Evolutionary conservation across 1,140 invertebrate species (phyloP), one percentile per base, ranked within the genome.

Genomic region (Drosophila subobscura): DNA sequence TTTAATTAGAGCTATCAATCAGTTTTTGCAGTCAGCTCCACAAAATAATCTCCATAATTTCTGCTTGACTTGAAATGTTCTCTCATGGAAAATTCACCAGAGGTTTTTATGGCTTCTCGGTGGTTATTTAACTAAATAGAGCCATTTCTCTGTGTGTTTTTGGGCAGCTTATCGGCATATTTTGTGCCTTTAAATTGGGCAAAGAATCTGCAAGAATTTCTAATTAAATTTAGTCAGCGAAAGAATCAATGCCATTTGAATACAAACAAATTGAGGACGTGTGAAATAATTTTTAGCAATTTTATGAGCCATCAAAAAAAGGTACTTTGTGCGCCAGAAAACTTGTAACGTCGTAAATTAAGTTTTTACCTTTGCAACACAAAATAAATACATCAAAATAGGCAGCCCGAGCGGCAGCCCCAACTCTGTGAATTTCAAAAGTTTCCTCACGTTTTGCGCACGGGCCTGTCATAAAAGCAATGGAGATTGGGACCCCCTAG

Each of bases 1-100:
- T 86, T 77, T 86, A 85, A 86, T 86, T 80, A 85, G 77, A 80
- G 77, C 81, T 52, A 86, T 85, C 80, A 85, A 85, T 85, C 72
- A 85, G 73, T 61, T 76, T 65, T 52, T 41, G 25, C 54, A 60
- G 52, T 72, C 61, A 33, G 29, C 16, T 46, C 29, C 16, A 42
- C 6, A 42, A 73, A 80, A 85, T 80, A 85, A 74, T 80, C 59
- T 77, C 50, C 60, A 61, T 80, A 56, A 76, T 66, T 64, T 80
- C 59, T 33, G 80, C 52, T 42, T 73, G 37, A 58, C 7, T 12
- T 56, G 46, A 60, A 54, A 25, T 46, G 65, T 61, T 53, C 22
- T 4, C 20, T 10, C 29, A 50, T 25, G 20, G 54, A 22, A 52
- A 46, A 40, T 14, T 41, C 22, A 6, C 7, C 29, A 7, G 37